Evolutionary conservation across 2,797 vertebrate species (phyloP), one percentile per base, ranked within the genome.

Genomic region (Micrastur ruficollis): DNA sequence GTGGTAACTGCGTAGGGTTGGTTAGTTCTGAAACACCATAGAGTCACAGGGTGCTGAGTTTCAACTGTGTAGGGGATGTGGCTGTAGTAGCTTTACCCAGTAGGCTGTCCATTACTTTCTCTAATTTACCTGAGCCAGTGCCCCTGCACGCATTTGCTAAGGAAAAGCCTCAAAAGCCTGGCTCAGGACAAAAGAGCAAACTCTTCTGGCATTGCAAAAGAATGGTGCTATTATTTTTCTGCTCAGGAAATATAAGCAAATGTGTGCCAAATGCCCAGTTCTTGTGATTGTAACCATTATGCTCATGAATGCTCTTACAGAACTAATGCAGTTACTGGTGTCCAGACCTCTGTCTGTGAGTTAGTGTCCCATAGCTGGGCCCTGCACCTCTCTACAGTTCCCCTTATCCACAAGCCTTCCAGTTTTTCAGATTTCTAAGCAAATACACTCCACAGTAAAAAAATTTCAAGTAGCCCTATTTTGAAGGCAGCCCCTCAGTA

Each of bases 361-460:
- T 80, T 56, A 34, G 25, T 65, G 63, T 50, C 61, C 63, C 3
- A 1, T 40, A 76, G n/a, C 18, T 74, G 44, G 40, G 44, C 15
- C 80, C 89, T 90, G 34, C 65, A 87, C 9, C 56, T 86, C 63
- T 84, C 36, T 80, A 14, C 14, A 32, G 46, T 68, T 76, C 47
- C 36, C 16, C 70, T 83, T 81, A 79, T 29, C 58, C 76, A 47
- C 65, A 94, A 89, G 29, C 53, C 49, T 84, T 85, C 27, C 59
- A 76, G 19, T 56, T 89, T 92, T 91, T 80, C 81, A 81, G 36
- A 86, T 92, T 95, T 95, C 52, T 92, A 72, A 81, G 87, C 65
- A 96, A 90, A 95, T 85, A 95, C 15, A 89, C 83, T 94, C 67
- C 36, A 94, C 34, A 71, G 29, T 38, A 53, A 84, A 95, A 92